Percentiles rank a stretch among this genome's conserved stretches.
phyloP scores from a whole-genome alignment of 2,113 vertebrate species.

The Plecotus auritus region DNA sequence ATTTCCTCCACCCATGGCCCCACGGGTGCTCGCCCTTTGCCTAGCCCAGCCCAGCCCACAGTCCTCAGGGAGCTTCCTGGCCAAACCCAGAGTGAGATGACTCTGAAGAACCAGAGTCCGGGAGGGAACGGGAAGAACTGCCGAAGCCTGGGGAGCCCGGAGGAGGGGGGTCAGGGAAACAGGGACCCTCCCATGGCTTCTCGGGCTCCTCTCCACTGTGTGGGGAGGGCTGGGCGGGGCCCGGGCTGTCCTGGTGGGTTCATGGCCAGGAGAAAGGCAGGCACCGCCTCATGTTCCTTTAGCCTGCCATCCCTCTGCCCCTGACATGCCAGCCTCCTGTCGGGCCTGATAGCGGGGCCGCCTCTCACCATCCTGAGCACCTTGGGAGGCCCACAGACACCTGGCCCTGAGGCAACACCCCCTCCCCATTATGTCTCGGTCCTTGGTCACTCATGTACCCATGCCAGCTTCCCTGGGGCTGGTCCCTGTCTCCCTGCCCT shows the following conservation, averaged over 20 bases:
- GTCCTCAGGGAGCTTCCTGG: not conserved
- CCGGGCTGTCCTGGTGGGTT: not conserved
- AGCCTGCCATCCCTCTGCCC: not conserved
- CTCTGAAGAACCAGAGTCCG: not conserved
- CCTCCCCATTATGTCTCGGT: accelerated
- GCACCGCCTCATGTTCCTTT: not conserved
- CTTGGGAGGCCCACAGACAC: not conserved
- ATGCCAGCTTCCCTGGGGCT: not conserved
- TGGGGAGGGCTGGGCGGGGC: accelerated
- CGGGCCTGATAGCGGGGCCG: accelerated
- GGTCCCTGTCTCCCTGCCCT: not conserved
- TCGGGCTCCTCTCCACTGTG: not conserved
- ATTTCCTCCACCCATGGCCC: not conserved
- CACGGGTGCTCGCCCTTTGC: accelerated
- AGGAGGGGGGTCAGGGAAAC: not conserved
- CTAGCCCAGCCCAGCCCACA: no score
- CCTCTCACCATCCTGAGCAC: accelerated
- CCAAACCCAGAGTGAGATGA: not conserved
- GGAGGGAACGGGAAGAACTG: not conserved
- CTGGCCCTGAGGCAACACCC: not conserved
- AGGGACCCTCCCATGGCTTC: not conserved
- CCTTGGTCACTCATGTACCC: accelerated
- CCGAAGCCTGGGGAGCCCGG: accelerated
- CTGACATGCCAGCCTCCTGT: not conserved
- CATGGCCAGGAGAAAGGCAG: not conserved